Conservation (phyloP, 2,113 vertebrate genomes). For the Callipepla californica region DNA sequence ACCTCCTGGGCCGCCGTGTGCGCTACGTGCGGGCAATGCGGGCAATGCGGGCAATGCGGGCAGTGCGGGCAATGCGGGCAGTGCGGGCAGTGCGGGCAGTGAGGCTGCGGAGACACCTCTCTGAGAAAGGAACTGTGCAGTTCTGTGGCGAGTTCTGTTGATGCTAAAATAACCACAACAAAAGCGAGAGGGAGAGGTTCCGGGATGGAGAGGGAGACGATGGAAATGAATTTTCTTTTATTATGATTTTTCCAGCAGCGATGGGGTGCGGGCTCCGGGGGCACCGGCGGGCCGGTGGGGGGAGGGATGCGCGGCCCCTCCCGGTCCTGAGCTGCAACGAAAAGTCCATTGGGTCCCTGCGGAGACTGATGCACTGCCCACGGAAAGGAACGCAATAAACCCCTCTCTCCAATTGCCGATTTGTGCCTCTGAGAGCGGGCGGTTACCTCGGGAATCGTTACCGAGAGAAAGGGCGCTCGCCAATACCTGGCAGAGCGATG, state of each 20-base stretch:
- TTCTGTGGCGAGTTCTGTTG: not conserved
- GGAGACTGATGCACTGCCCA: not conserved
- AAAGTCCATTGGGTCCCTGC: not conserved
- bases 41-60: too few species aligned
- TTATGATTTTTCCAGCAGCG: not conserved
- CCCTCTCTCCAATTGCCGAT: not conserved
- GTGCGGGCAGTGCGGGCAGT: too few species aligned
- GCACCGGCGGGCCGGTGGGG: not conserved
- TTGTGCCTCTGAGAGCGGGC: not conserved
- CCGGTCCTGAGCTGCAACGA: slow-evolving; percentile 21
- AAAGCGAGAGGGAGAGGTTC: not conserved
- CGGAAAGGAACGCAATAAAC: not conserved
- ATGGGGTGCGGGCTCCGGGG: not conserved
- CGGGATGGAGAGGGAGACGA: fast-evolving
- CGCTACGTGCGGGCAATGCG: too few species aligned
- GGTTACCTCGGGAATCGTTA: slow-evolving; percentile 47
- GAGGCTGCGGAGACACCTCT: not conserved
- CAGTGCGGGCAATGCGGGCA: too few species aligned
- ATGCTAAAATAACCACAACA: not conserved
- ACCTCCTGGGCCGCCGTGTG: too few species aligned
- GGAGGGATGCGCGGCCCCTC: not conserved
- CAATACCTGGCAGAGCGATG: not conserved
- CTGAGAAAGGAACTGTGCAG: not conserved
- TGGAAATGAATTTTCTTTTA: not conserved
- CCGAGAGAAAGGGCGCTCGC: not conserved